Conservation (phyloP, 2,113 vertebrate genomes). For the Numida meleagris region DNA sequence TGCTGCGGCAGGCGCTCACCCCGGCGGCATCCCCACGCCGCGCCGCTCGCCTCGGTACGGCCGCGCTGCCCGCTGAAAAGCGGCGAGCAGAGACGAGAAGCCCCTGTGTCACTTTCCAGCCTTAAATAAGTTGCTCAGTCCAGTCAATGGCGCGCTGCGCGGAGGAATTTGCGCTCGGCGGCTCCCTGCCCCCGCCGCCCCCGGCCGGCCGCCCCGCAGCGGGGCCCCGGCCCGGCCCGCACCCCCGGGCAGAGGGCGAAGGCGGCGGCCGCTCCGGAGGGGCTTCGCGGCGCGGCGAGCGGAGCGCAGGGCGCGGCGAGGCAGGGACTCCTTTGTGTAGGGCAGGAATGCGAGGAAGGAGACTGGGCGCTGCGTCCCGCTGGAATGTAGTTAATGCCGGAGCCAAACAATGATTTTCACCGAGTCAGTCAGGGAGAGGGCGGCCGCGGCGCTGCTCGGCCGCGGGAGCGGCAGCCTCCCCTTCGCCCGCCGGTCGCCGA, state of each 20-base stretch:
- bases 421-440: slow-evolving; percentile 74
- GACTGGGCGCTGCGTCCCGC: slow-evolving; percentile 86
- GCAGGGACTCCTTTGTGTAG: slow-evolving; percentile 82
- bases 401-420: slow-evolving; percentile 87
- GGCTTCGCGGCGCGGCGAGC: neutral
- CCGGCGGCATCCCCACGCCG: slow-evolving; percentile 43
- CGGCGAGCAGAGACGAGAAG: slow-evolving; percentile 14
- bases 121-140: slow-evolving; percentile 85
- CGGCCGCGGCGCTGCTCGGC: neutral
- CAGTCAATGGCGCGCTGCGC: slow-evolving; percentile 83
- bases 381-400: slow-evolving; percentile 92
- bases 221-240: neutral
- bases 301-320: neutral
- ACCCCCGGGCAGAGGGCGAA: neutral
- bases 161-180: slow-evolving; percentile 37
- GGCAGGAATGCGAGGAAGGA: slow-evolving; percentile 92
- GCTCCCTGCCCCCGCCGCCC: neutral
- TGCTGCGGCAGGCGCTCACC: neutral
- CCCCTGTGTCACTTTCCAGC: slow-evolving; percentile 80
- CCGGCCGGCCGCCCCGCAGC: neutral
- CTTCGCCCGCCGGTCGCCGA: neutral
- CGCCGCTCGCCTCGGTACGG: neutral
- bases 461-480: neutral
- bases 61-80: neutral
- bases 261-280: neutral